Evolutionary conservation across 2,113 vertebrate genomes (phyloP), one percentile per base, ranked within the genome.

Genomic region (Dromiciops gliroides): DNA sequence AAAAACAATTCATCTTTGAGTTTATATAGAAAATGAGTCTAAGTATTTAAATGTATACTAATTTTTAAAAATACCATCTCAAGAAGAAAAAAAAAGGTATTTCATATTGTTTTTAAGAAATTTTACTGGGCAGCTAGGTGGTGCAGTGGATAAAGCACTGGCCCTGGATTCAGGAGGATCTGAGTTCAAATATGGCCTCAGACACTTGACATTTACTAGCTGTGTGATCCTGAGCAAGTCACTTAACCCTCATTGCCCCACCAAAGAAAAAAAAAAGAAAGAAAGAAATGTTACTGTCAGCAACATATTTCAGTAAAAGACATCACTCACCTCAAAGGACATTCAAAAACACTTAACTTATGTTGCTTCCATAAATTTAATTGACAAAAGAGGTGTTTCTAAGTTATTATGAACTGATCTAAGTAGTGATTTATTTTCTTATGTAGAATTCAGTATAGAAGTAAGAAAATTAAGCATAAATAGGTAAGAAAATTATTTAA

Each of bases 351-450:
- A 44, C 94, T 53, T 91, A 37, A 95, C 56, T 89, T 96, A 67
- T 7, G 1, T n/a, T 95, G 89, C 91, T 95, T 95, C 94, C 47
- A 50, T 89, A 50, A 23, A 50, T 52, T 83, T 48, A 9, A 4
- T 75, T 37, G 22, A 52, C 50, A 47, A 12, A 22, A 95, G 24
- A 60, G 47, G 53, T 50, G 23, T 10, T 22, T 47, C 2, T 2
- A 89, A 89, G 89, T 97, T 94, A 23, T 91, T 67, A 83, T 49
- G 93, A 97, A 50, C 14, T 94, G 52, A 93, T 51, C 3, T 95
- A 94, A 60, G 16, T 92, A 95, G 89, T 94, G 90, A 95, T 95
- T 94, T 97, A 94, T 49, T 75, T 75, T 8, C 48, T 97, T 44
- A 95, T 93, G 75, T 26, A 93, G 2, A 92, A 47, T 23, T 96